phyloP scores from a whole-genome alignment of 2,797 vertebrate species.

The Pipistrellus kuhlii region DNA sequence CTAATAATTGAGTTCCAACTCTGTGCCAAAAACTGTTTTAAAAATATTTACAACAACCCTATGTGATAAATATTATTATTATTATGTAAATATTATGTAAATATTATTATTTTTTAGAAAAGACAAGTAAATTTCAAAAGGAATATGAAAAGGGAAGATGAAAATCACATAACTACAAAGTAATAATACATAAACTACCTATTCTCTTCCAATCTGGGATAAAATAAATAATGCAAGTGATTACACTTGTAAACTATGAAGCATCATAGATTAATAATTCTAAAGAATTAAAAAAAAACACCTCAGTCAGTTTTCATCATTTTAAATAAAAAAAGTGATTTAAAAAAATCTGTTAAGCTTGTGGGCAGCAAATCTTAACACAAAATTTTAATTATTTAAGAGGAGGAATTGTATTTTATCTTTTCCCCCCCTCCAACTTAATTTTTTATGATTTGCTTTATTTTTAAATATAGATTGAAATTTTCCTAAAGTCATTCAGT shows the following conservation, averaged over 20 bases:
- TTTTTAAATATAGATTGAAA: slow-evolving; percentile 38
- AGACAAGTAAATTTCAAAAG: slow-evolving; percentile 49
- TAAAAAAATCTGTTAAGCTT: neutral
- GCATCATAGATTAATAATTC: neutral
- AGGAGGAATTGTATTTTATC: neutral
- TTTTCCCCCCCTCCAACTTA: neutral
- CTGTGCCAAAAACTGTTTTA: neutral
- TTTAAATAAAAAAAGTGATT: slow-evolving; percentile 37
- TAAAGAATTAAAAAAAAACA: slow-evolving; percentile 7
- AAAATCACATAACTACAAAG: neutral
- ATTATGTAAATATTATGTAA: neutral
- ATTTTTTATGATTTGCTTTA: slow-evolving; percentile 10
- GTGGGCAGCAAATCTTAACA: neutral
- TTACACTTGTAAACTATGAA: neutral
- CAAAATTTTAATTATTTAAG: slow-evolving; percentile 6
- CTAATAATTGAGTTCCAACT: neutral
- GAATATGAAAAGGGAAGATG: neutral
- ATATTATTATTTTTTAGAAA: slow-evolving; percentile 25
- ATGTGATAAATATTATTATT: neutral
- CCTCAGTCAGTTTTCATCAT: neutral
- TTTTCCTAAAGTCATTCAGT: neutral
- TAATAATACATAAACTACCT: neutral
- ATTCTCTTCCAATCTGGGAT: neutral
- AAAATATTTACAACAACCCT: neutral
- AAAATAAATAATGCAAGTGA: slow-evolving; percentile 1